Conservation (phyloP, 1,140 invertebrate species). For the Bombus affinis region DNA sequence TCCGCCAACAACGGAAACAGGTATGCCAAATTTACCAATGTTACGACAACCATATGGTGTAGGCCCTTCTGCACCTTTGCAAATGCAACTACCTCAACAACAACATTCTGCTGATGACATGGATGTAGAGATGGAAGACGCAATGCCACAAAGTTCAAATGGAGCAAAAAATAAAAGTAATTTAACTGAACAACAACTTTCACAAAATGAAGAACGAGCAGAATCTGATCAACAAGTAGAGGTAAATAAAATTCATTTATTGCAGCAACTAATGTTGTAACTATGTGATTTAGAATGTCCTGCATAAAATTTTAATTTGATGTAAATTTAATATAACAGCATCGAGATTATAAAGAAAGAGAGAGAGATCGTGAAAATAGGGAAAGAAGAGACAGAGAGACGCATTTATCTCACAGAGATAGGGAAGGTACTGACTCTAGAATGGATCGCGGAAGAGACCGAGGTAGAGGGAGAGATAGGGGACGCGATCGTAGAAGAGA, state of each 20-base stretch:
- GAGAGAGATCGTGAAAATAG: slow-evolving; percentile 77
- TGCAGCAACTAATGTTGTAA: background rate
- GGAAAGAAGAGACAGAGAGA: slow-evolving; percentile 72
- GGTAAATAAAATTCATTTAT: slow-evolving; percentile 3
- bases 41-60: slow-evolving; percentile 76
- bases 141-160: slow-evolving; percentile 73
- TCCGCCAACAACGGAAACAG: slow-evolving; percentile 77
- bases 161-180: slow-evolving; percentile 69
- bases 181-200: slow-evolving; percentile 78
- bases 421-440: slow-evolving; percentile 62
- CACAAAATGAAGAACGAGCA: slow-evolving; percentile 70
- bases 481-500: slow-evolving; percentile 79
- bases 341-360: slow-evolving; percentile 67
- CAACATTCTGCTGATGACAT: slow-evolving; percentile 83
- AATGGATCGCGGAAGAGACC: slow-evolving; percentile 72
- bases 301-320: background rate
- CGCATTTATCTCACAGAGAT: slow-evolving; percentile 66
- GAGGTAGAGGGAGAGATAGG: slow-evolving; percentile 73
- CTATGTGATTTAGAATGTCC: background rate
- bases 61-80: slow-evolving; percentile 79
- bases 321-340: slow-evolving; percentile 36
- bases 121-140: slow-evolving; percentile 87
- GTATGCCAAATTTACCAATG: slow-evolving; percentile 78
- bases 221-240: slow-evolving; percentile 64
- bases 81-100: slow-evolving; percentile 80